These are phyloP conservation scores for Micrasema longulum DNA, from an alignment of 1,140 invertebrate genomes.

Conservation along the genomic window DNA sequence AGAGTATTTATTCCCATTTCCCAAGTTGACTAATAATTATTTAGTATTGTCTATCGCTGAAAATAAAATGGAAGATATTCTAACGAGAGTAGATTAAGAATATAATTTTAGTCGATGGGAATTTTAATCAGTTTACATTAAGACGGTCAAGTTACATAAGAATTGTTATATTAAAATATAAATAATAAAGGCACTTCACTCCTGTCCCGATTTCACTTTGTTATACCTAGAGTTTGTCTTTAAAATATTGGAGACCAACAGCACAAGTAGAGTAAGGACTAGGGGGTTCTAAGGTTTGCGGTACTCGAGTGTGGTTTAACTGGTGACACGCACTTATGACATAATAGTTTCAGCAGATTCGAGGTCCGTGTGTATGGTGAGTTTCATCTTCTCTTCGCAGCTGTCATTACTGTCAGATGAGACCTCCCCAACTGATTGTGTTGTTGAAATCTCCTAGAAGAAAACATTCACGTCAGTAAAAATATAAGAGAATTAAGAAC, in stretches of 20 bases:
- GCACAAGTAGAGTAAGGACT: not conserved
- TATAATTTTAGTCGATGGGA: not conserved
- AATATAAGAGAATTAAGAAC: too few species aligned
- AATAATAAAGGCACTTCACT: constrained; percentile 40
- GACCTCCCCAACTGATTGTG: constrained; percentile 61
- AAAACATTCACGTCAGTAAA: constrained; percentile 1
- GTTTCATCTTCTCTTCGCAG: constrained; percentile 67
- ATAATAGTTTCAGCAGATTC: constrained; percentile 57
- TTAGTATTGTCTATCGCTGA: too few species aligned
- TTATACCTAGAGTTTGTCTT: constrained; percentile 12
- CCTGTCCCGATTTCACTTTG: not conserved
- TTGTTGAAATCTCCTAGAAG: constrained; percentile 62
- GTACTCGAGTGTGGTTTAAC: not conserved
- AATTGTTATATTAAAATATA: not conserved
- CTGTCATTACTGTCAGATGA: constrained; percentile 65
- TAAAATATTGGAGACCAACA: constrained; percentile 11
- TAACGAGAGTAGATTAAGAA: too few species aligned
- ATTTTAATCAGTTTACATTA: too few species aligned
- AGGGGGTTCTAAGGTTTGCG: not conserved
- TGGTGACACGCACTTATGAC: too few species aligned
- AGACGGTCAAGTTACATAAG: too few species aligned
- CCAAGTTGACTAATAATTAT: too few species aligned
- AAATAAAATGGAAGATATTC: too few species aligned
- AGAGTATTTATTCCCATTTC: too few species aligned
- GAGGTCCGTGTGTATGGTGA: constrained; percentile 61